phyloP scores from a whole-genome alignment of 92 coral and sea anemone genomes.

The Phenganax stokvisi region DNA sequence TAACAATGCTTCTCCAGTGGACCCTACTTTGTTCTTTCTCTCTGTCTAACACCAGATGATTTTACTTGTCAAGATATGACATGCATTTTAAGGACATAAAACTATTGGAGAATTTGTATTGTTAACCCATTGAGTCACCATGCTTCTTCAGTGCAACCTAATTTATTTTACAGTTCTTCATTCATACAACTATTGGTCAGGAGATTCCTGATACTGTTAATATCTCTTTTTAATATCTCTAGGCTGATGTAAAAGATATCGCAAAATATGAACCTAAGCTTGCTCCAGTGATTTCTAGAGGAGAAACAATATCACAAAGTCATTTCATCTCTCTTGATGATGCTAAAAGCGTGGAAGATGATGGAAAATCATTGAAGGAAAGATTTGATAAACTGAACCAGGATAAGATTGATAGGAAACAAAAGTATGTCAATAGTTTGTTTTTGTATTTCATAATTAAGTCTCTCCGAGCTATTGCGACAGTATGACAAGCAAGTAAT shows the following conservation, averaged over 20 bases:
- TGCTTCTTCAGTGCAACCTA: too few species aligned
- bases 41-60: too few species aligned
- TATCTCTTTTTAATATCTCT: neutral
- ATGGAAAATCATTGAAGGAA: constrained; percentile 31
- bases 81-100: too few species aligned
- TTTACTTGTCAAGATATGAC: too few species aligned
- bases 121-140: too few species aligned
- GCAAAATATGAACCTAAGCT: constrained; percentile 27
- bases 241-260: constrained; percentile 32
- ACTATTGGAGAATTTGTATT: too few species aligned
- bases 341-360: constrained; percentile 18
- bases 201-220: neutral
- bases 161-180: too few species aligned
- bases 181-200: neutral
- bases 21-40: too few species aligned
- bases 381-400: constrained; percentile 28
- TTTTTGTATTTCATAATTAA: too few species aligned
- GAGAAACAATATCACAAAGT: constrained; percentile 32
- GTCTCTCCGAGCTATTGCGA: too few species aligned
- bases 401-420: constrained; percentile 26
- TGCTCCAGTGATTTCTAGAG: constrained; percentile 21
- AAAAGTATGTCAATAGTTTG: constrained; percentile 10
- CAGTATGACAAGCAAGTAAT: too few species aligned
- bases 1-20: too few species aligned
- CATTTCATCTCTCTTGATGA: constrained; percentile 10